Percentiles rank a stretch among this genome's conserved stretches.
phyloP scores from a whole-genome alignment of 2,888 invertebrate species.

The Heliconius erato region DNA sequence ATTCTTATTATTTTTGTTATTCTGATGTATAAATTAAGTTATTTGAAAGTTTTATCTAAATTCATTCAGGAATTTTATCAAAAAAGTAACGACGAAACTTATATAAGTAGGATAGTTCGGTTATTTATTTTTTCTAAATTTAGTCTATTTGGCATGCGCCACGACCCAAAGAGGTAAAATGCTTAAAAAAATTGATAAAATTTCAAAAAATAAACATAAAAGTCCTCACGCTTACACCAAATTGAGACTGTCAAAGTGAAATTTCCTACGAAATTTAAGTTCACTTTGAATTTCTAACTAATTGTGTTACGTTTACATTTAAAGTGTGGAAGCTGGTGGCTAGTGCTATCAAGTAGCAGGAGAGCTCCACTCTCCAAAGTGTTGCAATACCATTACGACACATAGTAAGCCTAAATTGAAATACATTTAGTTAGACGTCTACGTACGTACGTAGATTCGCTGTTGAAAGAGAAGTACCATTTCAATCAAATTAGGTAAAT shows the following conservation, averaged over 20 bases:
- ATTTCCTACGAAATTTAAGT: not conserved
- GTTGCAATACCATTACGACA: constrained; percentile 5
- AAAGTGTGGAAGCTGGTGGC: not conserved
- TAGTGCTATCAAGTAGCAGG: not conserved
- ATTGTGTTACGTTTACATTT: not conserved
- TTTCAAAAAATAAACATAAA: not conserved
- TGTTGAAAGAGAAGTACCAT: not conserved
- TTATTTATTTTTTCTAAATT: no score
- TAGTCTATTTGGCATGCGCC: no score
- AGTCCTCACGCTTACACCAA: not conserved
- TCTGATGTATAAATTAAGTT: no score
- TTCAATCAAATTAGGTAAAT: not conserved
- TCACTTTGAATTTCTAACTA: not conserved
- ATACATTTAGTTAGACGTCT: constrained; percentile 1
- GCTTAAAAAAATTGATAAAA: no score
- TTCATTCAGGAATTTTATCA: no score
- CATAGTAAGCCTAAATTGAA: constrained; percentile 12
- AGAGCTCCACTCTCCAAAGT: not conserved
- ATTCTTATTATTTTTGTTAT: no score
- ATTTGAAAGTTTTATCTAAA: no score
- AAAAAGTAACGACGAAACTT: no score
- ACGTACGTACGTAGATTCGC: not conserved
- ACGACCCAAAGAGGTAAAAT: no score
- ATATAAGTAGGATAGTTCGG: no score
- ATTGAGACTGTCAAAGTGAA: not conserved